Evolutionary conservation across 2,888 invertebrate genomes (phyloP).

Genomic region (Lithophane ornitopus): DNA sequence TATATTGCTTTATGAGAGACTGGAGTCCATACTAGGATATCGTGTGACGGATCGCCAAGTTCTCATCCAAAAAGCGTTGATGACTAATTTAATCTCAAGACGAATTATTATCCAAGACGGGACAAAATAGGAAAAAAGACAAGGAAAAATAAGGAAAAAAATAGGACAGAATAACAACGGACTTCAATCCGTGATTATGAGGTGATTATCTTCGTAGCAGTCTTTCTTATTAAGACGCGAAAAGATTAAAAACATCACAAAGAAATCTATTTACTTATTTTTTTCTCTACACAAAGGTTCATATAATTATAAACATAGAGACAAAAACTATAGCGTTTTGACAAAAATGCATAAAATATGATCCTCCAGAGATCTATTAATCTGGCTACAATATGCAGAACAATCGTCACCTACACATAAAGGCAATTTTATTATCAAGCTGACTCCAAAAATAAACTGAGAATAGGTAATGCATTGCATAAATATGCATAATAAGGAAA

Average conservation of each 20-base stretch:
- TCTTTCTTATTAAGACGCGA: background rate
- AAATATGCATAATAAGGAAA: slow-evolving; percentile 17
- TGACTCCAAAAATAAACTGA: slow-evolving; percentile 23
- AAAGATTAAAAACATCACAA: background rate
- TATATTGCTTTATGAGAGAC: background rate
- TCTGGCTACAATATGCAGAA: background rate
- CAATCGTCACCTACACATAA: background rate
- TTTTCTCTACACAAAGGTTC: too few species aligned
- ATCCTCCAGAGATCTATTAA: background rate
- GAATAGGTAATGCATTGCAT: slow-evolving; percentile 11
- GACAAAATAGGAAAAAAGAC: background rate
- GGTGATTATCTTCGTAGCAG: background rate
- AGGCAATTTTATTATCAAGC: background rate
- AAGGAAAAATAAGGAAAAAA: too few species aligned
- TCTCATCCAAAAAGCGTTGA: background rate
- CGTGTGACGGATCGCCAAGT: background rate
- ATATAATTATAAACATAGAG: too few species aligned
- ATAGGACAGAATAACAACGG: background rate
- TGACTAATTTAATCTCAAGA: background rate
- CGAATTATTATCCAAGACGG: background rate
- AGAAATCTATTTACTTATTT: background rate
- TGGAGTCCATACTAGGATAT: background rate
- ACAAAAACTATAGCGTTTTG: too few species aligned
- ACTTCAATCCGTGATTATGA: background rate
- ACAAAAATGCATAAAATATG: too few species aligned